These are phyloP conservation scores for Nemotelus nigrinus DNA, from an alignment of 2,888 invertebrate species.

Conservation along the genomic window DNA sequence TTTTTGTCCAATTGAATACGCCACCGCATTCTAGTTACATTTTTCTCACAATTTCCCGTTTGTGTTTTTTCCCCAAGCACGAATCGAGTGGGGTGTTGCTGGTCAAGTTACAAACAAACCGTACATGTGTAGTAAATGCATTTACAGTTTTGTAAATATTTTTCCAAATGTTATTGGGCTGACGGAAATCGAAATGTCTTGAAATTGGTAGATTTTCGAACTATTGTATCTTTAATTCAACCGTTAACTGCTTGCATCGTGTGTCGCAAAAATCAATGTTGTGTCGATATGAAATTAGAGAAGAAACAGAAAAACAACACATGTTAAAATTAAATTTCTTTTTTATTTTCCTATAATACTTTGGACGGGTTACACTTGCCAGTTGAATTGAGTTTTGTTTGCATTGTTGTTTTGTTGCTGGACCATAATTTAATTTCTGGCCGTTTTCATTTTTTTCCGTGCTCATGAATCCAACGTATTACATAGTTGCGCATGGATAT, in stretches of 20 bases:
- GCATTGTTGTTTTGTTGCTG: neutral
- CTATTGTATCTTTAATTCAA: too few relatives aligned
- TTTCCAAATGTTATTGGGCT: neutral
- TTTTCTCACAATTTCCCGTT: neutral
- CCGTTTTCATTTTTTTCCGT: too few relatives aligned
- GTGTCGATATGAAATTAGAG: constrained; percentile 2
- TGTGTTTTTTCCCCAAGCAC: neutral
- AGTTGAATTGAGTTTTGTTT: constrained; percentile 32
- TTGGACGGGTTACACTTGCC: neutral
- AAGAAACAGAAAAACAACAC: constrained; percentile 31
- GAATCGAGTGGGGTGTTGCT: constrained; percentile 2
- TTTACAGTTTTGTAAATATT: neutral
- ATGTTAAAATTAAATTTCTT: constrained; percentile 15
- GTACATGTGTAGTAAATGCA: constrained; percentile 34
- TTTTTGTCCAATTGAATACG: constrained; percentile 1
- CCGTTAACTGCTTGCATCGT: too few relatives aligned
- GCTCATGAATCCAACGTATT: too few relatives aligned
- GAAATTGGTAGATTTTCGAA: too few relatives aligned
- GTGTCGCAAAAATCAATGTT: neutral
- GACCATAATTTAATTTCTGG: neutral
- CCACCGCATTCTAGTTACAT: constrained; percentile 8
- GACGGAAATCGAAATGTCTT: too few relatives aligned
- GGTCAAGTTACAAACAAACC: constrained; percentile 34
- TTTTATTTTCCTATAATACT: neutral
- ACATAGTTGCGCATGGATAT: neutral